Conservation (phyloP, 2,113 vertebrate species). For the Rutilus rutilus region DNA sequence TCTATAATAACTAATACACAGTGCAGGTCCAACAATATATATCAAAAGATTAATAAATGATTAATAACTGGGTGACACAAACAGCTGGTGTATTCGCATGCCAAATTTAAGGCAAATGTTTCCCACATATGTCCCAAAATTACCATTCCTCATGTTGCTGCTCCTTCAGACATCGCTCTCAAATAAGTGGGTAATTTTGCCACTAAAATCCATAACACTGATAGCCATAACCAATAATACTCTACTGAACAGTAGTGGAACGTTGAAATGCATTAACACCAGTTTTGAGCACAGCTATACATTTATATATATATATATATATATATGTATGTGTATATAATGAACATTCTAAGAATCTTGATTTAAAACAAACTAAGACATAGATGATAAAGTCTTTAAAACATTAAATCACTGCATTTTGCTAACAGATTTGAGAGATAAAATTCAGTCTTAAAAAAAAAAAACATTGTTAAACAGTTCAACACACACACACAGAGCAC, state of each 20-base stretch:
- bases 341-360: background rate
- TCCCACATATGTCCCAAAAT: background rate
- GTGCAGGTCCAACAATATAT: background rate
- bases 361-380: background rate
- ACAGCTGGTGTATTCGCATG: background rate
- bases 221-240: background rate
- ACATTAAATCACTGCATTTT: background rate
- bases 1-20: background rate
- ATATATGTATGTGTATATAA: too few relatives aligned
- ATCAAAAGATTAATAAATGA: constrained; percentile 28
- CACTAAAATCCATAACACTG: background rate
- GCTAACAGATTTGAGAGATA: background rate
- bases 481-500: constrained; percentile 22
- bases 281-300: background rate
- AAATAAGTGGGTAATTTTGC: background rate
- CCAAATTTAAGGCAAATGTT: background rate
- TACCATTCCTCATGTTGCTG: background rate
- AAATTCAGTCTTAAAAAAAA: background rate
- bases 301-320: background rate
- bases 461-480: background rate
- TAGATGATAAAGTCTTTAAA: background rate
- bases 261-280: background rate
- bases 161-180: background rate
- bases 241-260: background rate
- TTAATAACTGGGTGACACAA: background rate